Evolutionary conservation across 2,888 invertebrate species (phyloP).

Genomic region (Punctoribates punctum): DNA sequence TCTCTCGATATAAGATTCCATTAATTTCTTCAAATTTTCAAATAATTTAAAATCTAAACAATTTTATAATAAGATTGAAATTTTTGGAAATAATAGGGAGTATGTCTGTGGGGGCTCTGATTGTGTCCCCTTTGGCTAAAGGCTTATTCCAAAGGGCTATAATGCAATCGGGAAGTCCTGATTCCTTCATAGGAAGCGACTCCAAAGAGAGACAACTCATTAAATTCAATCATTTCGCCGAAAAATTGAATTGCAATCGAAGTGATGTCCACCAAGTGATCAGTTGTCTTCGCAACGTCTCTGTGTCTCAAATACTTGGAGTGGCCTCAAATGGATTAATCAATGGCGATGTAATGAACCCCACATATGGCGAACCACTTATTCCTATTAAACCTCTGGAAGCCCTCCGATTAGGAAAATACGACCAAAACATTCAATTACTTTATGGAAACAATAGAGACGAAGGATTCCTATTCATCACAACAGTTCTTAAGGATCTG

Average conservation of each 20-base stretch:
- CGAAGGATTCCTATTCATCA: conserved; percentile 37
- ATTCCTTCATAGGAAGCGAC: conserved; percentile 34
- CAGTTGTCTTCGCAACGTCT: conserved; percentile 3
- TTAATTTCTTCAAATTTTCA: too few relatives aligned
- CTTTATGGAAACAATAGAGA: conserved; percentile 28
- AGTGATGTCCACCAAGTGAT: background rate
- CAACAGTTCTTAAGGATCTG: background rate
- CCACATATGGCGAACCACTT: conserved; percentile 21
- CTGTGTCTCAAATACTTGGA: background rate
- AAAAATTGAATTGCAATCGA: conserved; percentile 16
- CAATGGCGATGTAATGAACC: conserved; percentile 18
- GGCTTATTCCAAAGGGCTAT: conserved; percentile 39
- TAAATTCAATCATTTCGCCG: conserved; percentile 2
- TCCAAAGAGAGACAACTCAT: background rate
- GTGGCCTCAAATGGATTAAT: background rate
- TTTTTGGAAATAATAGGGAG: background rate
- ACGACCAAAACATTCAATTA: conserved; percentile 26
- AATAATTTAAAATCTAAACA: too few relatives aligned
- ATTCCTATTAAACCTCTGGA: conserved; percentile 24
- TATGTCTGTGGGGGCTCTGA: conserved; percentile 10
- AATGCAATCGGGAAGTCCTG: conserved; percentile 48
- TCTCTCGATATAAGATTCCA: too few relatives aligned
- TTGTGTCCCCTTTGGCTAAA: conserved; percentile 35
- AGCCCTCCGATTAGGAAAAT: conserved; percentile 30
- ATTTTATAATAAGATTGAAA: background rate